Evolutionary conservation across 2,888 invertebrate species (phyloP).

Genomic region (Dasypolia templi): DNA sequence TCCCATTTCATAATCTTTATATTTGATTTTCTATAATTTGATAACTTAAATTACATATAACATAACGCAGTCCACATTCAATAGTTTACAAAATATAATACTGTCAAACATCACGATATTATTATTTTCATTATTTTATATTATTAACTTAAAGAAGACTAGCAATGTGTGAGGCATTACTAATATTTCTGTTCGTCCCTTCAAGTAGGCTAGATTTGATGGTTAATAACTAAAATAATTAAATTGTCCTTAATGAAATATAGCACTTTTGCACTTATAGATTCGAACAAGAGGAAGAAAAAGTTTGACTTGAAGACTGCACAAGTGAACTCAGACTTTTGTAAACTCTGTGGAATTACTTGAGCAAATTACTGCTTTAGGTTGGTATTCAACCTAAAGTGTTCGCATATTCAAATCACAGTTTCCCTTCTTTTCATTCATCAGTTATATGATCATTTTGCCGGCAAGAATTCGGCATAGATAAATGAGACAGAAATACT

Average conservation of each 20-base stretch:
- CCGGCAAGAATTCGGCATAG: slow-evolving; percentile 1
- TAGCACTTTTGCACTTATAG: neutral
- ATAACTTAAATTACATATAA: slow-evolving; percentile 44
- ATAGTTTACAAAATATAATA: slow-evolving; percentile 67
- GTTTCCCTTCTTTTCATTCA: neutral
- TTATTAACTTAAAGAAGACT: slow-evolving; percentile 9
- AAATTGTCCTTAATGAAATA: neutral
- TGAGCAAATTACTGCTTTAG: neutral
- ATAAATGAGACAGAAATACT: too few species aligned
- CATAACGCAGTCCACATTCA: slow-evolving; percentile 43
- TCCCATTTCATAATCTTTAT: slow-evolving; percentile 14
- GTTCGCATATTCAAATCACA: neutral
- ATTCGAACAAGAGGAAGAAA: neutral
- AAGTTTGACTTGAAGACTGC: neutral
- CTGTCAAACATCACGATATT: slow-evolving; percentile 68
- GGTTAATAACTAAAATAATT: neutral
- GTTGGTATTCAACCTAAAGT: too few species aligned
- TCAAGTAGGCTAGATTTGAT: neutral
- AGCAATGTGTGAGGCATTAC: slow-evolving; percentile 44
- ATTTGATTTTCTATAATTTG: slow-evolving; percentile 40
- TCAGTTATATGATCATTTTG: too few species aligned
- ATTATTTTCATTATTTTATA: slow-evolving; percentile 24
- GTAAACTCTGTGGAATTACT: neutral
- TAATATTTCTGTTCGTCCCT: slow-evolving; percentile 15
- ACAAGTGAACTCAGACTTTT: neutral